Evolutionary conservation across 2,797 vertebrate genomes (phyloP).

Genomic region (Rhynchonycteris naso): DNA sequence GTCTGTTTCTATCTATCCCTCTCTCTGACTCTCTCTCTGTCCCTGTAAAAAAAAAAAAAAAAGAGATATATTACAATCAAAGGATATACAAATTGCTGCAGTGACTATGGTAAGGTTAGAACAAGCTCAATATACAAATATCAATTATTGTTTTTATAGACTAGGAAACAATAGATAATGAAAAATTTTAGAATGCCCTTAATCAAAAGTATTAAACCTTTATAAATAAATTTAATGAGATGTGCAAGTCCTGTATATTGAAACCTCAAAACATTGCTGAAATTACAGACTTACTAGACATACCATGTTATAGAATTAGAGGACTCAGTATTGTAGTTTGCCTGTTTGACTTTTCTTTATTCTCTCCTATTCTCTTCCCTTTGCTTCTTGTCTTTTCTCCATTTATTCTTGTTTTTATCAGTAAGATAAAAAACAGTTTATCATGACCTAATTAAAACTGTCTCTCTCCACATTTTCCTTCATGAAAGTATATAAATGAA

Average conservation of each 20-base stretch:
- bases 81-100: not conserved
- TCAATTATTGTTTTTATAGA: not conserved
- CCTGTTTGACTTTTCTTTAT: not conserved
- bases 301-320: constrained; percentile 3
- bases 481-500: not conserved
- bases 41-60: no score
- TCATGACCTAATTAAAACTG: not conserved
- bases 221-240: not conserved
- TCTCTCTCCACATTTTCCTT: not conserved
- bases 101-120: constrained; percentile 6
- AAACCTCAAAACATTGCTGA: not conserved
- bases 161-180: not conserved
- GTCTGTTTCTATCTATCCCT: no score
- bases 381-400: not conserved
- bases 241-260: not conserved
- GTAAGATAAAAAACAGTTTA: not conserved
- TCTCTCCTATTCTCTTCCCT: not conserved
- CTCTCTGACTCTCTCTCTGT: no score
- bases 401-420: not conserved
- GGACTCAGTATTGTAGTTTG: not conserved
- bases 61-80: no score
- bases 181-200: not conserved
- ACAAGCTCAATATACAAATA: constrained; percentile 20
- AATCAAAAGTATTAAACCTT: not conserved
- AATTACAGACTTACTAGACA: constrained; percentile 4